These are phyloP conservation scores for Peromyscus polionotus DNA, from an alignment of 2,113 vertebrate genomes.

Conservation along the genomic window DNA sequence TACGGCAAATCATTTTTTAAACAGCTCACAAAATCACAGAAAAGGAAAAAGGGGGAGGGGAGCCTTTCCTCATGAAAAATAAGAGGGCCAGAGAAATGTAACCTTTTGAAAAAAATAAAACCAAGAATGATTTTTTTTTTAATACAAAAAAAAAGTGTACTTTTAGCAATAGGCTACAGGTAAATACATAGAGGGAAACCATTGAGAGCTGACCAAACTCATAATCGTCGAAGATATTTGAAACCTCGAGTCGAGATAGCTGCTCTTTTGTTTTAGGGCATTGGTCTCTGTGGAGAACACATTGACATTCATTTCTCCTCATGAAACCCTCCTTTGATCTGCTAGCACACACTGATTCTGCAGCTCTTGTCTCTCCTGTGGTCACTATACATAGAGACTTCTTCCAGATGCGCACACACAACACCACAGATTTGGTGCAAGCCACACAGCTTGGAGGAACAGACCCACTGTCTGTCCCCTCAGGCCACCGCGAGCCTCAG, in stretches of 20 bases:
- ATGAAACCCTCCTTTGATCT: neutral
- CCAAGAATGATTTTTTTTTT: neutral
- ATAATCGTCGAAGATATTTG: neutral
- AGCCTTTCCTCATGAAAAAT: neutral
- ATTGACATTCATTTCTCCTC: neutral
- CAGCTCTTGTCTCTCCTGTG: neutral
- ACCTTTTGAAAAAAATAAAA: neutral
- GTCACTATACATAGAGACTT: neutral
- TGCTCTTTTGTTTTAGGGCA: neutral
- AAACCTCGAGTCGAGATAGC: neutral
- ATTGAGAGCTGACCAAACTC: neutral
- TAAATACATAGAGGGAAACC: neutral
- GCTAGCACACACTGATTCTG: too few relatives aligned
- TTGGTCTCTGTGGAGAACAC: neutral
- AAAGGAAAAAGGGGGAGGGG: too few relatives aligned
- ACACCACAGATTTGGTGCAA: too few relatives aligned
- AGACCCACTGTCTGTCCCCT: accelerated
- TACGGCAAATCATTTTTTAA: neutral
- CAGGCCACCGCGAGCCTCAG: neutral
- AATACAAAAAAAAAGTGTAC: neutral
- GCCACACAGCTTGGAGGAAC: neutral
- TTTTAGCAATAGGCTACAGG: neutral
- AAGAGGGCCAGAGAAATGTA: neutral
- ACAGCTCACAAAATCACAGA: neutral
- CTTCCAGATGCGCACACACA: neutral